Percentiles rank a stretch among this genome's conserved stretches.
phyloP scores from a whole-genome alignment of 2,888 invertebrate species.

The Imbricaverruca yamaguchii region DNA sequence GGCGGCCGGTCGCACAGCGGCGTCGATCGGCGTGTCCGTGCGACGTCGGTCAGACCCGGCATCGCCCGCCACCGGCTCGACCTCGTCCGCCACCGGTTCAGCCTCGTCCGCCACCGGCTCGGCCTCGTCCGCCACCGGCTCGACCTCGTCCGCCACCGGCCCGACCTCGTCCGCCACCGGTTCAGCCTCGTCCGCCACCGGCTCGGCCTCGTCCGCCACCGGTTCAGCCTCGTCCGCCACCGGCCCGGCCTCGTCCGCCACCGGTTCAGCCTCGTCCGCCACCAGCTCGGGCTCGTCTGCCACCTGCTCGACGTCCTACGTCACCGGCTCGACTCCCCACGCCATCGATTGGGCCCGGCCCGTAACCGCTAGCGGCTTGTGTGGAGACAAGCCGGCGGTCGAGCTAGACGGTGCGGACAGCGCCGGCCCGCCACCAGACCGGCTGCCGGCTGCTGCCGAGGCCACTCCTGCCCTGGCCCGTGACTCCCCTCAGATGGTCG shows the following conservation, averaged over 20 bases:
- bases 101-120: constrained; percentile 21
- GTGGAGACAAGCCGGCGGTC: too few relatives aligned
- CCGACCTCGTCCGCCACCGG: constrained; percentile 26
- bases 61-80: constrained; percentile 21
- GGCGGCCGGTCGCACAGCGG: constrained; percentile 22
- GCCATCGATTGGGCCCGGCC: constrained; percentile 2
- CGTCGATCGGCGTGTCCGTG: constrained; percentile 22
- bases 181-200: constrained; percentile 21
- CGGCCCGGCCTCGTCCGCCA: constrained; percentile 25
- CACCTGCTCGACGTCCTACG: constrained; percentile 22
- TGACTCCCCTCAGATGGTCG: constrained; percentile 25
- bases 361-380: not conserved
- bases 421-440: constrained; percentile 6
- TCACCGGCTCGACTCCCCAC: constrained; percentile 23
- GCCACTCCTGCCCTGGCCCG: constrained; percentile 27
- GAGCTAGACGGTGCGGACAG: constrained; percentile 12
- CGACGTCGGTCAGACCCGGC: not conserved
- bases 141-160: constrained; percentile 22
- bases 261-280: constrained; percentile 16
- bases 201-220: constrained; percentile 27
- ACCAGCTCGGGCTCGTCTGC: constrained; percentile 14
- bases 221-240: constrained; percentile 19
- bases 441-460: constrained; percentile 26
- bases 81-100: constrained; percentile 27
- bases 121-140: constrained; percentile 26